phyloP scores from a whole-genome alignment of 2,797 vertebrate genomes.

The Arvicola amphibius region DNA sequence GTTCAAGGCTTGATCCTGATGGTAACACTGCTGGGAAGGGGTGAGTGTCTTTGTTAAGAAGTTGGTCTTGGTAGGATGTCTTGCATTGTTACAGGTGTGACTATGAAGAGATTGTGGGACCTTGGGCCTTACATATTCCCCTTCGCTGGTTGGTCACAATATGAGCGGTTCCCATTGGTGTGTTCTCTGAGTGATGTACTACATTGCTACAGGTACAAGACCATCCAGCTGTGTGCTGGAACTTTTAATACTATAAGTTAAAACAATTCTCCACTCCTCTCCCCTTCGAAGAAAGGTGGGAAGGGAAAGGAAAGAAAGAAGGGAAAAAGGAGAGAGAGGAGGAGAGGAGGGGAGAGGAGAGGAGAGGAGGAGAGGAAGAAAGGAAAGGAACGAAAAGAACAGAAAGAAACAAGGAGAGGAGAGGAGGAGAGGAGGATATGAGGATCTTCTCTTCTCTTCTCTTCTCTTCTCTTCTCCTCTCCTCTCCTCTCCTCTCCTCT shows the following conservation, averaged over 20 bases:
- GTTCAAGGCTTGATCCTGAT: background rate
- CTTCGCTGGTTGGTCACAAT: background rate
- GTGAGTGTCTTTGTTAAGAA: background rate
- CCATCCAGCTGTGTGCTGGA: background rate
- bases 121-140: background rate
- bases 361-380: too few relatives aligned
- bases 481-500: rapidly evolving
- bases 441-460: rapidly evolving
- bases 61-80: background rate
- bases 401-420: too few relatives aligned
- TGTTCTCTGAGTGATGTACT: background rate
- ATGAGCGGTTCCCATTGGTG: background rate
- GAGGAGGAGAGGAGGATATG: too few relatives aligned
- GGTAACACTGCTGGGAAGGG: background rate
- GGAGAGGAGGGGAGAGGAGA: too few relatives aligned
- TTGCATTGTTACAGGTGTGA: background rate
- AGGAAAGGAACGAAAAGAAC: too few relatives aligned
- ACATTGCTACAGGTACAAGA: too few relatives aligned
- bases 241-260: background rate
- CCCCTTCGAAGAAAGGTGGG: too few relatives aligned
- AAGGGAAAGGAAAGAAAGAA: too few relatives aligned
- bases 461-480: rapidly evolving
- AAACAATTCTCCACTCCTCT: background rate
- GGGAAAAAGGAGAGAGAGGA: too few relatives aligned
- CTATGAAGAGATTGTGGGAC: background rate